Conservation (phyloP, 2,888 invertebrate genomes). For the Sesia apiformis region DNA sequence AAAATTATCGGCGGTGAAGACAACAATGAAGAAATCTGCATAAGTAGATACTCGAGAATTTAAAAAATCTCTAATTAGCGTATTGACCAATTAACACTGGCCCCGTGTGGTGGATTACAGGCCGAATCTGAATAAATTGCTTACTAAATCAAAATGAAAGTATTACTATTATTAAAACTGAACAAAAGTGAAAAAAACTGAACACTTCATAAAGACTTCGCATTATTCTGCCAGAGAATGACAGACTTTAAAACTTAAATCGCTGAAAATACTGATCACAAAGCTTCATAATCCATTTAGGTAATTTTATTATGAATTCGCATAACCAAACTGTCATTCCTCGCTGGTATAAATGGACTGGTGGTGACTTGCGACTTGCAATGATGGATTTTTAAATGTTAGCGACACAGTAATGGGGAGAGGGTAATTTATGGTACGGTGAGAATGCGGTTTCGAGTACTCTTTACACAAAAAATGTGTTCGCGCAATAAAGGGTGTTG, state of each 20-base stretch:
- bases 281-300: conserved; percentile 35
- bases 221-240: too few relatives aligned
- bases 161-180: too few relatives aligned
- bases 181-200: too few relatives aligned
- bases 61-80: too few relatives aligned
- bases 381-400: conserved; percentile 68
- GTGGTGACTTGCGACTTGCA: conserved; percentile 53
- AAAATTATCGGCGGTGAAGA: too few relatives aligned
- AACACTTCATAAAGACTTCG: too few relatives aligned
- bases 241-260: background rate
- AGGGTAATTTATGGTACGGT: conserved; percentile 43
- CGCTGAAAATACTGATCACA: background rate
- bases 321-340: conserved; percentile 57
- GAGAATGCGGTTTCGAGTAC: conserved; percentile 11
- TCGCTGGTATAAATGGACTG: conserved; percentile 61
- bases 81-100: too few relatives aligned
- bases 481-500: background rate
- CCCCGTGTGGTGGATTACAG: too few relatives aligned
- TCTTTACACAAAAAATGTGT: background rate
- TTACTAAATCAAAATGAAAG: too few relatives aligned
- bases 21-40: too few relatives aligned
- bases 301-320: conserved; percentile 60
- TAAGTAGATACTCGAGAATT: too few relatives aligned
- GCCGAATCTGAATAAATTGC: too few relatives aligned
- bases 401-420: conserved; percentile 42